phyloP scores from a whole-genome alignment of 2,797 vertebrate genomes.

The Urophycis tenuis region DNA sequence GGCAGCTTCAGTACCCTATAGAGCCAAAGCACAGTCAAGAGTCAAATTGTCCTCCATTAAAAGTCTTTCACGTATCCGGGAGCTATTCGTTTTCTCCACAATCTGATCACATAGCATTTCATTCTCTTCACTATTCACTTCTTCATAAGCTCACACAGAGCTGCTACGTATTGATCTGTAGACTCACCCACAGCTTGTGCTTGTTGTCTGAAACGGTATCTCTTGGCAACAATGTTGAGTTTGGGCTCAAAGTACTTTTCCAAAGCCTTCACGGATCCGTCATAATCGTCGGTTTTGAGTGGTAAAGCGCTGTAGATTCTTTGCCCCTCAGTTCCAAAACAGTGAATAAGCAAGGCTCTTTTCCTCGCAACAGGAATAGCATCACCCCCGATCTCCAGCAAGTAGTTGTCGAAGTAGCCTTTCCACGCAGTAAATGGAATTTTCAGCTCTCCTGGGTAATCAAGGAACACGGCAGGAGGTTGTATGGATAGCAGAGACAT shows the following conservation, averaged over 20 bases:
- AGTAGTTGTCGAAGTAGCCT: conserved; percentile 17
- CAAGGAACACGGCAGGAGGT: no score
- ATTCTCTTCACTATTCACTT: conserved; percentile 16
- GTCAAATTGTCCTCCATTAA: neutral
- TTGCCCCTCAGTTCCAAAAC: conserved; percentile 28
- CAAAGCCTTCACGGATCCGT: conserved; percentile 14
- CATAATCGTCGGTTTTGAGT: conserved; percentile 11
- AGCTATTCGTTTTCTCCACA: neutral
- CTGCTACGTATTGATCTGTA: conserved; percentile 20
- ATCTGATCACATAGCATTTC: conserved; percentile 32
- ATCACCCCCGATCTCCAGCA: conserved; percentile 11
- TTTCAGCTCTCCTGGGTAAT: neutral
- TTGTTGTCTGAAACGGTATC: conserved; percentile 23
- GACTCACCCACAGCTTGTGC: conserved; percentile 29
- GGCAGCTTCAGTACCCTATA: neutral
- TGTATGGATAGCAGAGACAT: no score
- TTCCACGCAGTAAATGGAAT: conserved; percentile 7
- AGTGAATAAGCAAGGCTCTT: conserved; percentile 17
- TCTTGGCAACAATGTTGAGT: conserved; percentile 17
- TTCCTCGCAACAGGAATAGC: conserved; percentile 19
- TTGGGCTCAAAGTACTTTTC: neutral
- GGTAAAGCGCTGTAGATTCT: conserved; percentile 5
- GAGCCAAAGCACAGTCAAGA: neutral
- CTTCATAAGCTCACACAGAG: conserved; percentile 19
- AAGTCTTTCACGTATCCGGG: neutral